Evolutionary conservation across 2,888 invertebrate genomes (phyloP).

Genomic region (Graphium colonna): DNA sequence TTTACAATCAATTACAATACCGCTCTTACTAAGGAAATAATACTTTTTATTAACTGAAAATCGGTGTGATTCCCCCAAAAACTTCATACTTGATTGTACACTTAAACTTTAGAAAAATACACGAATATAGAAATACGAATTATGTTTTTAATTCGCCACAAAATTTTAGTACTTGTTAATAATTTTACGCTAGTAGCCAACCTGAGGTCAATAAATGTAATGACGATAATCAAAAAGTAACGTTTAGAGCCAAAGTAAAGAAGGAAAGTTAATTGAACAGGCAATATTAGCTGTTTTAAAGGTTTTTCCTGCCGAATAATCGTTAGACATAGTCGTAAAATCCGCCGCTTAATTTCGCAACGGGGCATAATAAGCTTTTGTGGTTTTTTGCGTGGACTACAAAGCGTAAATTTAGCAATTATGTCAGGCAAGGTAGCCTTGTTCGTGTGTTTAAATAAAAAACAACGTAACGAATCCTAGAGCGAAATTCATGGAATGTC

Average conservation of each 20-base stretch:
- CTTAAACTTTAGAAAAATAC: no score
- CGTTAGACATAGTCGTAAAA: constrained; percentile 12
- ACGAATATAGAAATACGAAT: no score
- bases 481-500: neutral
- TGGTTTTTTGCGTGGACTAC: constrained; percentile 18
- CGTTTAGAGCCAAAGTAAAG: constrained; percentile 10
- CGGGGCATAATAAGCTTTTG: constrained; percentile 13
- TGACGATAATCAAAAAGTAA: neutral
- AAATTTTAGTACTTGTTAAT: no score
- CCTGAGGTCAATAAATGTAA: neutral
- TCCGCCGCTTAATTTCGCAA: constrained; percentile 9
- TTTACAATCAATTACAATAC: no score
- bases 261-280: constrained; percentile 19
- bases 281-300: constrained; percentile 14
- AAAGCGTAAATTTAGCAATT: constrained; percentile 12
- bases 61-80: no score
- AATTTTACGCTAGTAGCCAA: neutral
- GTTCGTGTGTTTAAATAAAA: neutral
- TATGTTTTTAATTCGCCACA: no score
- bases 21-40: no score
- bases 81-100: no score
- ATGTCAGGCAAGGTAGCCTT: constrained; percentile 1
- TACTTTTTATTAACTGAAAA: no score
- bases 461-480: no score
- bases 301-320: constrained; percentile 15